These are phyloP conservation scores for Oscheius onirici DNA, from an alignment of 2,888 invertebrate genomes.

Conservation along the genomic window DNA sequence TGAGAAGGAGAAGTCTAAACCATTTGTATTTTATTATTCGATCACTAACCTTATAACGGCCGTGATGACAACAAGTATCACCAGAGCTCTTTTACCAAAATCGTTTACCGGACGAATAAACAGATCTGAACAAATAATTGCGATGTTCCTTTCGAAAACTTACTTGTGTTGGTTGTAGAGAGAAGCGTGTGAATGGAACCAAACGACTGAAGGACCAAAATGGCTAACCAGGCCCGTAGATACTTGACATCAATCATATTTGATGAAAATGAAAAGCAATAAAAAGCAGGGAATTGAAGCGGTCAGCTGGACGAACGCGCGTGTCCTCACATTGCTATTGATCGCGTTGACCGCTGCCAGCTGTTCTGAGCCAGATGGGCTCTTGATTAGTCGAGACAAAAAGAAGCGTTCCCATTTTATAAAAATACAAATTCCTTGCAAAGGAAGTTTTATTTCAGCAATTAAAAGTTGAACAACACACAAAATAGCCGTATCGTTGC, in stretches of 20 bases:
- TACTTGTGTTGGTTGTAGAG: slow-evolving; percentile 11
- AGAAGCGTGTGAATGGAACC: background rate
- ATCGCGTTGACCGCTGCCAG: slow-evolving; percentile 29
- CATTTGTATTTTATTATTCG: background rate
- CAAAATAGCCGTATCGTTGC: slow-evolving; percentile 24
- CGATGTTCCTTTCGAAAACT: no score
- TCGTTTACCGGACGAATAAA: background rate
- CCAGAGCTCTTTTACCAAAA: background rate
- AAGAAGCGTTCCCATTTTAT: no score
- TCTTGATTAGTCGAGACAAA: background rate
- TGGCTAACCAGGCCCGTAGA: slow-evolving; percentile 22
- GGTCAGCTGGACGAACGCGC: background rate
- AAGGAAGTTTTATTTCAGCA: slow-evolving; percentile 11
- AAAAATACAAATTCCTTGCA: background rate
- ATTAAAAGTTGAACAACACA: slow-evolving; percentile 35
- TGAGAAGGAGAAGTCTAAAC: background rate
- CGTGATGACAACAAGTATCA: background rate
- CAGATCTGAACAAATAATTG: background rate
- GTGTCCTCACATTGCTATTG: background rate
- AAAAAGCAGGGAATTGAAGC: background rate
- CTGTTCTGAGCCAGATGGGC: slow-evolving; percentile 27
- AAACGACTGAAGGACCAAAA: slow-evolving; percentile 16
- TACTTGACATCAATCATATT: slow-evolving; percentile 20
- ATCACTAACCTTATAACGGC: slow-evolving; percentile 4
- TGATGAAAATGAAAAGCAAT: no score